phyloP scores from a whole-genome alignment of 2,113 vertebrate species.

The Chroicocephalus ridibundus region DNA sequence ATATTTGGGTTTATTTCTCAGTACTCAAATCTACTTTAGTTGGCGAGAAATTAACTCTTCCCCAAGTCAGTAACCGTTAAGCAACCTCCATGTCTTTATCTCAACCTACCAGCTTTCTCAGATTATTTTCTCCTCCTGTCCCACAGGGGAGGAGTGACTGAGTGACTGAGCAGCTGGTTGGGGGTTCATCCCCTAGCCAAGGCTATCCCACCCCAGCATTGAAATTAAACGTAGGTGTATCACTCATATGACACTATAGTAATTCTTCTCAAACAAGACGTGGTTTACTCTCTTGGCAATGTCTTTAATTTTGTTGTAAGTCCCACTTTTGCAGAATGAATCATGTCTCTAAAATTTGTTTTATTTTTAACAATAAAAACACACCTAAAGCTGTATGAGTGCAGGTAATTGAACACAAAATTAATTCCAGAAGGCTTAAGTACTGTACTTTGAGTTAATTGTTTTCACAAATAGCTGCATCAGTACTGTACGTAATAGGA shows the following conservation, averaged over 20 bases:
- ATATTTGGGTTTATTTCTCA: neutral
- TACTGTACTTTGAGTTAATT: neutral
- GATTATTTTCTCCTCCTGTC: neutral
- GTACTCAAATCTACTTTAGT: neutral
- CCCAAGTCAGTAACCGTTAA: neutral
- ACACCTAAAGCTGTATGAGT: neutral
- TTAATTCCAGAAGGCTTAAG: neutral
- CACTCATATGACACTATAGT: neutral
- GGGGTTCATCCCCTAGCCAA: neutral
- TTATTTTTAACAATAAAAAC: neutral
- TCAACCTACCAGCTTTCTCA: neutral
- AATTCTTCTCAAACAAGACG: neutral
- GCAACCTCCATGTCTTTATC: neutral
- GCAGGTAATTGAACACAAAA: neutral
- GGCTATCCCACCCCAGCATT: neutral
- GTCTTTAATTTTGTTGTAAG: neutral
- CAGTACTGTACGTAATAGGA: neutral
- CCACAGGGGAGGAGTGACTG: neutral
- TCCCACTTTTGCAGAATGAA: neutral
- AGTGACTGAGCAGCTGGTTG: neutral
- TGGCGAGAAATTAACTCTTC: neutral
- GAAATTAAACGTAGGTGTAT: neutral
- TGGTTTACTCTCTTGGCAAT: neutral
- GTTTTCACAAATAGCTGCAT: neutral
- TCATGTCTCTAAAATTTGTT: neutral